phyloP scores from a whole-genome alignment of 1,140 invertebrate species.

The Drosophila paulistorum region DNA sequence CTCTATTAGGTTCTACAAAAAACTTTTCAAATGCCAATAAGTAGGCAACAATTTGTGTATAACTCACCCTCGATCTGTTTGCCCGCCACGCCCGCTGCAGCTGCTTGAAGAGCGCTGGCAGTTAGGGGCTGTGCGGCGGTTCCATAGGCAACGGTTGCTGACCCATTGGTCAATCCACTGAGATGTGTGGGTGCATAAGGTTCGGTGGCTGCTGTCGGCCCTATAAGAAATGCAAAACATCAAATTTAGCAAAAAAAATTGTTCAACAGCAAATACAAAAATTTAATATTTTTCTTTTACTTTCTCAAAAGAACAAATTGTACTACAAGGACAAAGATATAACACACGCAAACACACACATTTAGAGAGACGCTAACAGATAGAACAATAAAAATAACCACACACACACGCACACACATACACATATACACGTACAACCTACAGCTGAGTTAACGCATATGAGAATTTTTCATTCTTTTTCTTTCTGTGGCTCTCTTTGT shows the following conservation, averaged over 20 bases:
- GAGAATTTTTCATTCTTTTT: slow-evolving; percentile 47
- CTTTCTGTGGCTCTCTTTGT: slow-evolving; percentile 2
- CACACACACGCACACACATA: slow-evolving; percentile 10
- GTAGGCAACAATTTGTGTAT: not conserved
- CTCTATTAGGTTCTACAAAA: no score
- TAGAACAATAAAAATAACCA: slow-evolving; percentile 2
- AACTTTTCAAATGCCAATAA: not conserved
- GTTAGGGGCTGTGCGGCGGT: slow-evolving; percentile 59
- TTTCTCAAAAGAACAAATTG: slow-evolving; percentile 16
- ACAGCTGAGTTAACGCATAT: slow-evolving; percentile 74
- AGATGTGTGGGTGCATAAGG: slow-evolving; percentile 63
- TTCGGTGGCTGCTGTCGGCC: slow-evolving; percentile 67
- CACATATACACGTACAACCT: slow-evolving; percentile 31
- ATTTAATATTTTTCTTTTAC: not conserved
- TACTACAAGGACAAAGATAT: slow-evolving; percentile 12
- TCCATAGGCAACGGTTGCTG: slow-evolving; percentile 55
- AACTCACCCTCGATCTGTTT: slow-evolving; percentile 80
- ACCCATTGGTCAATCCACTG: slow-evolving; percentile 70
- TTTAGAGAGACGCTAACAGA: slow-evolving; percentile 3
- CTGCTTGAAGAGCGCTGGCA: slow-evolving; percentile 66
- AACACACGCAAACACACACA: slow-evolving; percentile 17
- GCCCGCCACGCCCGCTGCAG: slow-evolving; percentile 76
- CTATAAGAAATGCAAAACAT: slow-evolving; percentile 47
- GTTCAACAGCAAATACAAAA: not conserved
- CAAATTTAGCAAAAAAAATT: not conserved